Evolutionary conservation across 2,888 invertebrate genomes (phyloP), one percentile per base, ranked within the genome.

Genomic region (Ashinkailepas kermadecensis): DNA sequence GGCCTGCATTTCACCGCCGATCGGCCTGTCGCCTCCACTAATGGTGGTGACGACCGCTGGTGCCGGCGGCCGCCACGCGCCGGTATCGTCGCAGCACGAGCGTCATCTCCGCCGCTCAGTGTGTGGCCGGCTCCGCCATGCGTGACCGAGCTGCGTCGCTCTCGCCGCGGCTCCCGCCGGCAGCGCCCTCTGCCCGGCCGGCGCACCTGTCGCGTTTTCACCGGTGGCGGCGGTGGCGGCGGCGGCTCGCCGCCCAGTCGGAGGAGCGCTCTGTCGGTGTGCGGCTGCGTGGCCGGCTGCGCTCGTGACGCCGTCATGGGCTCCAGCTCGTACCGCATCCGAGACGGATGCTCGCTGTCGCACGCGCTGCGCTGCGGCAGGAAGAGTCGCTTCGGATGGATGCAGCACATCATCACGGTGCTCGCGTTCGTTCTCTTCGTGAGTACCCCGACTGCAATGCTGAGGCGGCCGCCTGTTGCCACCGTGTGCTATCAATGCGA

Each of bases 381-480:
- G 12, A 79, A 79, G 59, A 59, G 79, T 13, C n/a, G 59, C 23
- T 79, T 83, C 25, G 86, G 86, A 67, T 86, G 86, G 85, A 82
- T 86, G 83, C 84, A 86, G 78, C 86, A 86, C 82, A 84, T 86
- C 25, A 85, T 86, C 78, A 86, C 86, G 15, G 83, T 84, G 74
- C 83, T 86, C 25, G 85, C 86, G 21, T 85, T 86, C 80, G 81
- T 86, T 57, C 85, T 86, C 65, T 86, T 86, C 83, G 86, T 86
- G 85, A 86, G 86, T 85, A 74, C 62, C n/a, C 59, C 39, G 39
- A 39, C 39, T 39, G 39, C 39, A 39, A 39, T 4, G 39, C 39
- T 39, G 39, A 39, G 39, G 39, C 39, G 39, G 39, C 39, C 39
- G 39, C 39, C 39, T 39, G 39, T 39, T 39, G 39, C 39, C 39